These are phyloP conservation scores for Chrysolina americana DNA, from an alignment of 2,888 invertebrate species.

Conservation along the genomic window DNA sequence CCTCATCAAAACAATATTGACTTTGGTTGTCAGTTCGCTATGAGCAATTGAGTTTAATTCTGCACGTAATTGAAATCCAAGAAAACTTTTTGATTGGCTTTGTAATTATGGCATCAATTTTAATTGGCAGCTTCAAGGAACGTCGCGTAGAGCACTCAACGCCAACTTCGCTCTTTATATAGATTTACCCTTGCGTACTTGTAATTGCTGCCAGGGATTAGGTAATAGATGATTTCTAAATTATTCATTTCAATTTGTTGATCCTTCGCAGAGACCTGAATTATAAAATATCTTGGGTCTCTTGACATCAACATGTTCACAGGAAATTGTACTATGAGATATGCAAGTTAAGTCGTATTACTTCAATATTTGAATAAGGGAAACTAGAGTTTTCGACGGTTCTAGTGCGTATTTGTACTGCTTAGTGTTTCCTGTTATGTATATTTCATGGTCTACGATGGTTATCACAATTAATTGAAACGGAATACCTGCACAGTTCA, in stretches of 20 bases:
- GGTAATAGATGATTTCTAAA: constrained; percentile 66
- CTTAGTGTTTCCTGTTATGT: not conserved
- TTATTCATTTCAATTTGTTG: constrained; percentile 66
- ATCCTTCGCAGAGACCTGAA: constrained; percentile 58
- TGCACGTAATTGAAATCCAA: constrained; percentile 63
- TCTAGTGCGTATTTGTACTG: not conserved
- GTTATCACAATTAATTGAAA: not conserved
- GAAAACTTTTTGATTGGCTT: constrained; percentile 67
- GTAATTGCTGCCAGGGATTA: constrained; percentile 67
- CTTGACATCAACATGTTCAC: constrained; percentile 45
- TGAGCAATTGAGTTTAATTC: constrained; percentile 63
- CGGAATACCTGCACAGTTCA: not conserved
- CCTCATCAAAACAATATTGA: constrained; percentile 53
- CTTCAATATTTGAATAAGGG: constrained; percentile 27
- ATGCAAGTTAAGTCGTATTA: constrained; percentile 29
- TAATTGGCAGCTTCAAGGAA: constrained; percentile 65
- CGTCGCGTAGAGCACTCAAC: constrained; percentile 33
- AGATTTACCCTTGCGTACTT: constrained; percentile 60
- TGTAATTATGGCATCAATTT: constrained; percentile 69
- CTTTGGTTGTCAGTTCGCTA: constrained; percentile 57
- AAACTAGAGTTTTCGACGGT: constrained; percentile 8
- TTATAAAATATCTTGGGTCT: constrained; percentile 58
- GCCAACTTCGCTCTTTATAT: constrained; percentile 57
- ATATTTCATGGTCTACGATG: not conserved
- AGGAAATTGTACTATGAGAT: constrained; percentile 39